These are phyloP conservation scores for Megaceryle torquata DNA, from an alignment of 2,113 vertebrate genomes.

Conservation along the genomic window DNA sequence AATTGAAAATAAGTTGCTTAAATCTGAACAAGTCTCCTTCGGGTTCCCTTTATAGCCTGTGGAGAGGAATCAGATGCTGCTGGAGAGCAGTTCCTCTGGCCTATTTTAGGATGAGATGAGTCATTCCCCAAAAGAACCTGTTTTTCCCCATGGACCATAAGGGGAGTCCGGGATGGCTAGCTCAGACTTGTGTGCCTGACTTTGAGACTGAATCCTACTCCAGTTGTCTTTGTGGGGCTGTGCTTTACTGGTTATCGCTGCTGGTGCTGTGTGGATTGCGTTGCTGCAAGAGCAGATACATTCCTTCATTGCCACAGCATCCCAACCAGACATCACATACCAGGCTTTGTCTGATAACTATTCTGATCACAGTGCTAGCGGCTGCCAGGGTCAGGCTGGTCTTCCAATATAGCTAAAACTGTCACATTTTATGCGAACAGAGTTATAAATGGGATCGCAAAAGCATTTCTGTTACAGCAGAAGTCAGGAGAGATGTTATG, in stretches of 20 bases:
- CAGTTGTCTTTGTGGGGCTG: neutral
- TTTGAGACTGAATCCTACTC: neutral
- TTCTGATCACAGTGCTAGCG: slow-evolving; percentile 38
- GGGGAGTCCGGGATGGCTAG: slow-evolving; percentile 11
- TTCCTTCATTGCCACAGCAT: neutral
- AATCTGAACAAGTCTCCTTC: neutral
- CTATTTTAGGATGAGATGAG: slow-evolving; percentile 36
- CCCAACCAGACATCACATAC: neutral
- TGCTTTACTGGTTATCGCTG: neutral
- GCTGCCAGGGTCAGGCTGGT: slow-evolving; percentile 40
- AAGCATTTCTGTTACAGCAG: neutral
- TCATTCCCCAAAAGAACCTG: slow-evolving; percentile 53
- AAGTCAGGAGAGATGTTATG: neutral
- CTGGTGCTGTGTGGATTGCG: accelerated
- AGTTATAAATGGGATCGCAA: neutral
- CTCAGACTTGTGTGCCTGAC: slow-evolving; percentile 20
- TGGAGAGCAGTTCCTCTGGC: slow-evolving; percentile 34
- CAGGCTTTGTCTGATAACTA: slow-evolving; percentile 27
- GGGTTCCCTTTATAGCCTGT: neutral
- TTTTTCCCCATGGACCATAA: slow-evolving; percentile 10
- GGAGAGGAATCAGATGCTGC: slow-evolving; percentile 12
- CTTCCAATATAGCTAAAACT: slow-evolving; percentile 32
- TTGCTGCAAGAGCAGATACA: neutral
- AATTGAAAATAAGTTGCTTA: neutral
- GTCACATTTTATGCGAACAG: slow-evolving; percentile 13